Conservation (phyloP, 2,797 vertebrate genomes). For the Arctocebus calabarensis region DNA sequence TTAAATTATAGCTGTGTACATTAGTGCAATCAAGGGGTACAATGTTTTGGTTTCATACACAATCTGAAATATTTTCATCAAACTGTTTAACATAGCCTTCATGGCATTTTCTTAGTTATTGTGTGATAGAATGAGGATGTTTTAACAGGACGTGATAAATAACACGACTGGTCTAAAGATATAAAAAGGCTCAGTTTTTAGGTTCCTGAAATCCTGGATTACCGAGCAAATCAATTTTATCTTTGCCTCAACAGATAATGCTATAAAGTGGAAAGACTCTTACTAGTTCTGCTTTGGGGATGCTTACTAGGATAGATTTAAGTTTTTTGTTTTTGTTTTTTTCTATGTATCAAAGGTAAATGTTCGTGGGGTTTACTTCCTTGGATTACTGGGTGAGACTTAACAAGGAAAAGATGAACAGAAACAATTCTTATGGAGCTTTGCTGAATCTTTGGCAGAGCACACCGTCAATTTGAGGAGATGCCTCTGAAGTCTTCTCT, state of each 20-base stretch:
- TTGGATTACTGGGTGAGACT: conserved; percentile 9
- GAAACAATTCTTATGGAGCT: conserved; percentile 49
- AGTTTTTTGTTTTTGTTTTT: neutral
- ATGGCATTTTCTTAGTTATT: too few relatives aligned
- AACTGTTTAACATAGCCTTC: too few relatives aligned
- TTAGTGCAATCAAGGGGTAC: too few relatives aligned
- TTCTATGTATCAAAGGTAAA: neutral
- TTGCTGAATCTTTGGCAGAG: neutral
- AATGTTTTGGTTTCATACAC: too few relatives aligned
- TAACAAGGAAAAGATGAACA: conserved; percentile 53
- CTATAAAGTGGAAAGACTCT: neutral
- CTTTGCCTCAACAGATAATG: conserved; percentile 49
- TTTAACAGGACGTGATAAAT: neutral
- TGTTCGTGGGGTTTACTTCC: conserved; percentile 22
- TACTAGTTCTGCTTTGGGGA: neutral
- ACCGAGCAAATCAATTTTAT: neutral
- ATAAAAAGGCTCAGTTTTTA: neutral
- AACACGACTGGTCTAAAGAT: neutral
- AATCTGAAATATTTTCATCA: too few relatives aligned
- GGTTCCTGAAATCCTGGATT: conserved; percentile 42
- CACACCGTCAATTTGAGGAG: neutral
- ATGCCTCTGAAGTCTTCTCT: conserved; percentile 35
- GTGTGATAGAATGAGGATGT: neutral
- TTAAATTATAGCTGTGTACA: too few relatives aligned
- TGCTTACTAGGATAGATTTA: neutral